A percentile compares a stretch with the other conserved stretches of the same genome.
phyloP scores from a whole-genome alignment of 2,888 invertebrate species.

The Boloria euphrosyne region DNA sequence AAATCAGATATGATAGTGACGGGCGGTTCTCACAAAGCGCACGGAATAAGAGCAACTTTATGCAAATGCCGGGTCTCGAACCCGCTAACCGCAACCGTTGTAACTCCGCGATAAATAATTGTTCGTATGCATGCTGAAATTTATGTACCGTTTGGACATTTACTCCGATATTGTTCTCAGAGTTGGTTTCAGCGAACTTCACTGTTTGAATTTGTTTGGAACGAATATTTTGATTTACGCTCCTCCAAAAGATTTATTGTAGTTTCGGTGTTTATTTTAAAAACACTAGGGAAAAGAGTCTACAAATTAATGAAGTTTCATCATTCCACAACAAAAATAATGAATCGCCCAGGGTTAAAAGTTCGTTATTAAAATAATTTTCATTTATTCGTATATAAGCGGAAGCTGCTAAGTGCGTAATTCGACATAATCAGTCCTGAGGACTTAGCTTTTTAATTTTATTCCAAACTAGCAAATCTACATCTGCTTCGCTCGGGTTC shows the following conservation, averaged over 20 bases:
- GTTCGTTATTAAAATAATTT: no score
- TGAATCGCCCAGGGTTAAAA: no score
- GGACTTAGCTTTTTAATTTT: no score
- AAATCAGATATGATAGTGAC: constrained; percentile 8
- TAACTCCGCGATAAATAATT: constrained; percentile 25
- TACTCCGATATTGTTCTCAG: constrained; percentile 24
- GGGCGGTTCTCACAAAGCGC: not conserved
- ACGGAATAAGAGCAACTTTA: constrained; percentile 16
- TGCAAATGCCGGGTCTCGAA: constrained; percentile 28
- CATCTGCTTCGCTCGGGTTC: no score
- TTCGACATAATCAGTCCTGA: no score
- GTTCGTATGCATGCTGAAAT: constrained; percentile 25
- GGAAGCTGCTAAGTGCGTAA: no score
- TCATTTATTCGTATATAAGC: no score
- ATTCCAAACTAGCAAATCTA: no score
- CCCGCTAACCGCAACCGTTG: constrained; percentile 28
- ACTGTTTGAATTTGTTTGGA: constrained; percentile 7
- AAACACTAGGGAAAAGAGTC: not conserved
- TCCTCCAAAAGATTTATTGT: not conserved
- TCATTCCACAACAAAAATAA: not conserved
- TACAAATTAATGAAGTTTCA: not conserved
- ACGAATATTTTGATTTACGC: constrained; percentile 17
- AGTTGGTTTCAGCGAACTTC: constrained; percentile 8
- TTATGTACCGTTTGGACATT: constrained; percentile 31
- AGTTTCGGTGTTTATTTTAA: not conserved